Evolutionary conservation across 2,888 invertebrate species (phyloP).

Genomic region (Phragmatobia fuliginosa): DNA sequence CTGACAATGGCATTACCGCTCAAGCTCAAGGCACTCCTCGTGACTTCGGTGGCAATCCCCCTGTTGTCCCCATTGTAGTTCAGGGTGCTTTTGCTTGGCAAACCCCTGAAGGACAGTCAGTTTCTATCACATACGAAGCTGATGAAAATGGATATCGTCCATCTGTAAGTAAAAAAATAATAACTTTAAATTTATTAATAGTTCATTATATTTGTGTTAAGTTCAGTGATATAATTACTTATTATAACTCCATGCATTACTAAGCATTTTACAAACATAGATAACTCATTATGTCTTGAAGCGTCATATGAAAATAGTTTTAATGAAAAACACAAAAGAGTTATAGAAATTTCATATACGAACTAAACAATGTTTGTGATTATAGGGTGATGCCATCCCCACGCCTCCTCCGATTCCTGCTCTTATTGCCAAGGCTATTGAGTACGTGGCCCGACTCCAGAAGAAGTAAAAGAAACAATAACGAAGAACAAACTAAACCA

Average conservation of each 20-base stretch:
- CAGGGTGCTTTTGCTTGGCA: conserved; percentile 85
- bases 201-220: no score
- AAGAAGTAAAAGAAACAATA: conserved; percentile 1
- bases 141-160: conserved; percentile 91
- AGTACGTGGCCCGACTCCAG: neutral
- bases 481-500: neutral
- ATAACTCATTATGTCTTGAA: no score
- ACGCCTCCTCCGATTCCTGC: conserved; percentile 10
- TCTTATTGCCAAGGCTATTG: neutral
- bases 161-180: conserved; percentile 67
- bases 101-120: conserved; percentile 88
- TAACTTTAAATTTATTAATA: neutral
- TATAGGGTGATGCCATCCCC: conserved; percentile 17
- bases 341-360: no score
- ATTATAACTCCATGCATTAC: neutral
- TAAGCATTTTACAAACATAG: no score
- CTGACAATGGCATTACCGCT: conserved; percentile 88
- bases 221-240: neutral
- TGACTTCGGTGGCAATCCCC: conserved; percentile 80
- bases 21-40: conserved; percentile 86
- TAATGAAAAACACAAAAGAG: no score
- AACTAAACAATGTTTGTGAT: neutral
- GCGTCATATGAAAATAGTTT: no score
- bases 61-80: conserved; percentile 69
- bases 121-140: conserved; percentile 87